Evolutionary conservation across 2,113 vertebrate species (phyloP).

Genomic region (Perca flavescens): DNA sequence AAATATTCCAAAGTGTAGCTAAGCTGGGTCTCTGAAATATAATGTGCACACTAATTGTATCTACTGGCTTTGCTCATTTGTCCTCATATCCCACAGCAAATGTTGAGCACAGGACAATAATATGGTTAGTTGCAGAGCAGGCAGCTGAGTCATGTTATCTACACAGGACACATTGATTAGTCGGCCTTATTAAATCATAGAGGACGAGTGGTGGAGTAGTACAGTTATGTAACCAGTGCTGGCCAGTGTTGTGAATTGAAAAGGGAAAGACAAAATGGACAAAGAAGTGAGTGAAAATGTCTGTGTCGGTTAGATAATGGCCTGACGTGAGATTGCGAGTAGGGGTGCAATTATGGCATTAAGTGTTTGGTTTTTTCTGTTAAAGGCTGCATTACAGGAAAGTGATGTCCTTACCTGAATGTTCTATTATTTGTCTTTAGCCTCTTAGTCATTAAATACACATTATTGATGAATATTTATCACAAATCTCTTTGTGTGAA

Average conservation of each 20-base stretch:
- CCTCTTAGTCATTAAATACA: no score
- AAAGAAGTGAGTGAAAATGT: slow-evolving; percentile 60
- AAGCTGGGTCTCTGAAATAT: neutral
- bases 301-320: slow-evolving; percentile 42
- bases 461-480: no score
- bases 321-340: slow-evolving; percentile 25
- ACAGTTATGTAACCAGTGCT: slow-evolving; percentile 81
- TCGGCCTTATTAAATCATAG: slow-evolving; percentile 73
- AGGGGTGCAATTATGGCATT: no score
- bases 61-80: neutral
- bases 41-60: neutral
- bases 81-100: slow-evolving; percentile 4
- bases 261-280: slow-evolving; percentile 60
- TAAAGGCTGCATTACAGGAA: no score
- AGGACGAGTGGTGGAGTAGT: slow-evolving; percentile 71
- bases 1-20: neutral
- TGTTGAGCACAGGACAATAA: slow-evolving; percentile 33
- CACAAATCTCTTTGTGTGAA: no score
- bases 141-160: slow-evolving; percentile 74
- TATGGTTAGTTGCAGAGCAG: slow-evolving; percentile 45
- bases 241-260: slow-evolving; percentile 65
- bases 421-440: no score
- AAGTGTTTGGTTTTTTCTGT: no score
- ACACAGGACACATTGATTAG: slow-evolving; percentile 72
- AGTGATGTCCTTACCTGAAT: no score